These are phyloP conservation scores for Odontophorus gujanensis DNA, from an alignment of 2,113 vertebrate species.

Conservation along the genomic window DNA sequence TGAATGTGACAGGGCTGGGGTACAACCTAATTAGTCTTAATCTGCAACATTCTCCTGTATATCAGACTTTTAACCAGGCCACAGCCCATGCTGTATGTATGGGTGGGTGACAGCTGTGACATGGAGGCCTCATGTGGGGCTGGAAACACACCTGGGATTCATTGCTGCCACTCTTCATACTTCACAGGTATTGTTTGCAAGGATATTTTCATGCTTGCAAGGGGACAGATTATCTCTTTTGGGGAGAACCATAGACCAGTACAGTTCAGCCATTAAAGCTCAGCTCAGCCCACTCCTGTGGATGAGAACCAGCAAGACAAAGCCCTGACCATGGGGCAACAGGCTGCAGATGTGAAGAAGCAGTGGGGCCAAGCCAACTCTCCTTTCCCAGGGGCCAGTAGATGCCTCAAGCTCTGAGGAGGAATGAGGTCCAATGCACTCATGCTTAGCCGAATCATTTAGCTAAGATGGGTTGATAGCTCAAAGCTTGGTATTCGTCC, in stretches of 20 bases:
- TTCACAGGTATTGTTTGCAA: background rate
- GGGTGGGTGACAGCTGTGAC: background rate
- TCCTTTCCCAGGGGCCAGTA: background rate
- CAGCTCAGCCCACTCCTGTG: background rate
- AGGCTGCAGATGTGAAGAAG: background rate
- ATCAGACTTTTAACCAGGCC: background rate
- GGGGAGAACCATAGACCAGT: too few species aligned
- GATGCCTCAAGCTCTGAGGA: background rate
- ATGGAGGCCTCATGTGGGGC: fast-evolving
- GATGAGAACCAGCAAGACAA: background rate
- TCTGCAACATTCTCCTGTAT: background rate
- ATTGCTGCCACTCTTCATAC: background rate
- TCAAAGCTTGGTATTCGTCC: background rate
- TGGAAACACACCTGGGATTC: background rate
- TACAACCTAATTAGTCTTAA: background rate
- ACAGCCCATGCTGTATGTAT: fast-evolving
- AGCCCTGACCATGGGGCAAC: background rate
- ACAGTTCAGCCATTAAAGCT: background rate
- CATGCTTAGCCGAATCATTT: background rate
- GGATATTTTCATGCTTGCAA: background rate
- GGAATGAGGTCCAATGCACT: fast-evolving
- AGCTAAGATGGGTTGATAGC: background rate
- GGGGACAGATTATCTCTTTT: background rate
- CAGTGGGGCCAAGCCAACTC: background rate
- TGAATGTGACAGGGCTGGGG: fast-evolving